Conservation (phyloP, 2,888 invertebrate genomes). For the Onthophagus sagittarius region DNA sequence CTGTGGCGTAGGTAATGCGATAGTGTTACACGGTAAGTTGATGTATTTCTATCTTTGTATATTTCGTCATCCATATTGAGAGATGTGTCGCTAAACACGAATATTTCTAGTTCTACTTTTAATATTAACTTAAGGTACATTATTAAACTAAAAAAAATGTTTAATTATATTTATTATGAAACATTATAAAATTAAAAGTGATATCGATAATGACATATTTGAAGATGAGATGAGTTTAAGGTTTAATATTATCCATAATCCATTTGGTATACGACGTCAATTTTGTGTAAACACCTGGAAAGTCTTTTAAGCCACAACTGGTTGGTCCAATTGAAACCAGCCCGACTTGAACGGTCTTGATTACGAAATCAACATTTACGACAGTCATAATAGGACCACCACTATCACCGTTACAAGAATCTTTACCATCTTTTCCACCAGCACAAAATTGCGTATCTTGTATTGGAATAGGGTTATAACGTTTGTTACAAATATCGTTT, state of each 20-base stretch:
- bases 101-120: too few relatives aligned
- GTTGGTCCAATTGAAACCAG: constrained; percentile 52
- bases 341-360: constrained; percentile 55
- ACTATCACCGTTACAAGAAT: constrained; percentile 66
- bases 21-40: too few relatives aligned
- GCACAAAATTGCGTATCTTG: constrained; percentile 57
- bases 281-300: constrained; percentile 68
- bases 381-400: constrained; percentile 60
- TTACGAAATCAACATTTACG: constrained; percentile 40
- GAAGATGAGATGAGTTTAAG: constrained; percentile 33
- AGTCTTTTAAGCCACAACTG: constrained; percentile 48
- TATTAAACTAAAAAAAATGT: too few relatives aligned
- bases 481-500: constrained; percentile 38
- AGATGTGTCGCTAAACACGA: too few relatives aligned
- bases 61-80: too few relatives aligned
- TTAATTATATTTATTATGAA: too few relatives aligned
- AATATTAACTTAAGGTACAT: too few relatives aligned
- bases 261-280: constrained; percentile 61
- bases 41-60: too few relatives aligned
- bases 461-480: constrained; percentile 35
- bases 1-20: too few relatives aligned
- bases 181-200: too few relatives aligned
- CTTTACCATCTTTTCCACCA: constrained; percentile 56
- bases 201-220: too few relatives aligned
- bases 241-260: constrained; percentile 54